Percentiles rank a stretch among this genome's conserved stretches.
Evolutionary conservation across 2,113 vertebrate genomes (phyloP).

Genomic region (Heterotilapia buettikoferi): DNA sequence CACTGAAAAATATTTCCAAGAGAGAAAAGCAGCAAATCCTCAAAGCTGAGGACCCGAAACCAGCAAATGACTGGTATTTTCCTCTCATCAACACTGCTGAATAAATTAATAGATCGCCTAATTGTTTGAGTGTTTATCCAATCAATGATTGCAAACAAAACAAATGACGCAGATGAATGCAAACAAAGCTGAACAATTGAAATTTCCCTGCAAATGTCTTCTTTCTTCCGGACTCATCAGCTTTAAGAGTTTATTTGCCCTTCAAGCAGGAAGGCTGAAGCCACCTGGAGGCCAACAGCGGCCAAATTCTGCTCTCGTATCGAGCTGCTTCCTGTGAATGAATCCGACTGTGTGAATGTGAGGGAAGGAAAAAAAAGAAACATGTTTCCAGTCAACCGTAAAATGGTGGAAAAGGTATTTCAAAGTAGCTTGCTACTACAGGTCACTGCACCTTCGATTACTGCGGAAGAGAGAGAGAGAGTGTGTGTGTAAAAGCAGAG

Average conservation of each 20-base stretch:
- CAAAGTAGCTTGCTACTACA: background rate
- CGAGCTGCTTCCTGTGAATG: background rate
- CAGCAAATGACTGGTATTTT: background rate
- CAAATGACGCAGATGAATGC: background rate
- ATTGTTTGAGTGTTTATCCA: background rate
- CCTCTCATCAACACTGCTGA: background rate
- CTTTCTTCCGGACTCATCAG: background rate
- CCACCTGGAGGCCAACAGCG: background rate
- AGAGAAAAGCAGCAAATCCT: background rate
- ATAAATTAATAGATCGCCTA: background rate
- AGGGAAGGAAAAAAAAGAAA: background rate
- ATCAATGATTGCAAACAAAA: background rate
- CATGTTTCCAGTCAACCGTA: background rate
- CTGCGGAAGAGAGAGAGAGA: rapidly evolving
- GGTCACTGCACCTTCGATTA: background rate
- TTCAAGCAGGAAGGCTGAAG: background rate
- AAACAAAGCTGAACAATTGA: background rate
- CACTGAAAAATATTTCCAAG: background rate
- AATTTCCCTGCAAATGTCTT: background rate
- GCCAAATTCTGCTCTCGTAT: background rate
- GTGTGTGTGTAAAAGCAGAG: background rate
- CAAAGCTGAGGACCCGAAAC: background rate
- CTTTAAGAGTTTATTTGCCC: background rate
- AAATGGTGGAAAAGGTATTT: background rate
- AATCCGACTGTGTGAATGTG: background rate